phyloP scores from a whole-genome alignment of 2,888 invertebrate species.

The Lutraria lutraria region DNA sequence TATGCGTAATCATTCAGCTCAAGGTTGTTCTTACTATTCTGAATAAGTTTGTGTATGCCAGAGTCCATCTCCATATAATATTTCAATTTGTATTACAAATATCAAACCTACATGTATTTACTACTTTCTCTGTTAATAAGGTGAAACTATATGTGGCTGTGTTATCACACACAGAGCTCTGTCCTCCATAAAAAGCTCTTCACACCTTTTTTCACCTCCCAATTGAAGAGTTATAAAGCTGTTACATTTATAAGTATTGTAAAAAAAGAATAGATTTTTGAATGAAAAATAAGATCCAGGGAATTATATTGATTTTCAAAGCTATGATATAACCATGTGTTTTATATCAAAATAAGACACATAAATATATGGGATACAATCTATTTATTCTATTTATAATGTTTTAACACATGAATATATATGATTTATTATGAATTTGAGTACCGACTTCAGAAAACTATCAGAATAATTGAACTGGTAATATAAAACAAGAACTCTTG shows the following conservation, averaged over 20 bases:
- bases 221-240: neutral
- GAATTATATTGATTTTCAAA: neutral
- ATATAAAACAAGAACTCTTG: no score
- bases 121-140: neutral
- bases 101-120: neutral
- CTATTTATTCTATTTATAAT: no score
- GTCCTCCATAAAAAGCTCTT: neutral
- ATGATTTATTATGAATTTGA: no score
- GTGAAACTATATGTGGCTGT: neutral
- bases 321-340: neutral
- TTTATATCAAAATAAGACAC: neutral
- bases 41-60: neutral
- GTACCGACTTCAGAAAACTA: no score
- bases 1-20: neutral
- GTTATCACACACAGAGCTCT: neutral
- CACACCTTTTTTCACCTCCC: neutral
- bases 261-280: neutral
- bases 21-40: neutral
- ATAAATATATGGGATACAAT: no score
- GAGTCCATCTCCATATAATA: neutral
- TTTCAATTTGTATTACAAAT: constrained; percentile 15
- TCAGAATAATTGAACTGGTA: no score
- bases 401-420: no score
- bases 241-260: neutral
- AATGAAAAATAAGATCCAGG: neutral